Conservation (phyloP, 2,797 vertebrate species). For the Enteromius mattozi region DNA sequence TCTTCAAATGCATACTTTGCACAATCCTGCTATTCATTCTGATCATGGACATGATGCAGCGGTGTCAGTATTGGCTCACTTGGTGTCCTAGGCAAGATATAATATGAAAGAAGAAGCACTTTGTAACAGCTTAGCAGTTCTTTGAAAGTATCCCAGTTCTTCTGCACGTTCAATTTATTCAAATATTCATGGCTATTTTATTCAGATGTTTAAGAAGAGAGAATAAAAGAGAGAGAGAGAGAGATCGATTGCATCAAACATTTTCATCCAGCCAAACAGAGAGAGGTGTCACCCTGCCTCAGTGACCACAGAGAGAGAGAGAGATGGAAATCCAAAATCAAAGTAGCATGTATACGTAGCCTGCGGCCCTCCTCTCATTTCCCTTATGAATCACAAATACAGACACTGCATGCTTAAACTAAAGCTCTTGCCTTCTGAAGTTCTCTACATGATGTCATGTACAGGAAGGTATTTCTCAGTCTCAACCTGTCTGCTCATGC, state of each 20-base stretch:
- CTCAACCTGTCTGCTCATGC: constrained; percentile 81
- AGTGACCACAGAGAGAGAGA: constrained; percentile 10
- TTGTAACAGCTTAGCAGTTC: constrained; percentile 10
- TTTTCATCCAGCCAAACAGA: constrained; percentile 17
- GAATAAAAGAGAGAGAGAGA: neutral
- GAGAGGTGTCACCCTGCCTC: constrained; percentile 25
- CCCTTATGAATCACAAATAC: constrained; percentile 34
- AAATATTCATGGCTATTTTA: constrained; percentile 34
- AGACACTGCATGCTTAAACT: constrained; percentile 43
- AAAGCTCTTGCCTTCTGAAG: constrained; percentile 39
- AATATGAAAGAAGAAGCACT: constrained; percentile 15
- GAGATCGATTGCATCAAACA: constrained; percentile 20
- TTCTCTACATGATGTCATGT: constrained; percentile 76
- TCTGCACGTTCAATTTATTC: constrained; percentile 23
- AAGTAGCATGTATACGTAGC: constrained; percentile 44
- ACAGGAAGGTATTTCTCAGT: constrained; percentile 80
- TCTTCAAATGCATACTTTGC: neutral
- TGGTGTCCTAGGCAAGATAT: constrained; percentile 7
- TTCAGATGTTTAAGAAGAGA: constrained; percentile 34
- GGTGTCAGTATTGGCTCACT: neutral
- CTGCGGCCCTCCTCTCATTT: constrained; percentile 34
- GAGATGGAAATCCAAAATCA: constrained; percentile 30
- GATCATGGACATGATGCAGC: neutral
- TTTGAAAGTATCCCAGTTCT: constrained; percentile 16
- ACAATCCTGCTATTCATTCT: neutral